These are phyloP conservation scores for Labeo rohita DNA, from an alignment of 2,113 vertebrate species.

Conservation along the genomic window DNA sequence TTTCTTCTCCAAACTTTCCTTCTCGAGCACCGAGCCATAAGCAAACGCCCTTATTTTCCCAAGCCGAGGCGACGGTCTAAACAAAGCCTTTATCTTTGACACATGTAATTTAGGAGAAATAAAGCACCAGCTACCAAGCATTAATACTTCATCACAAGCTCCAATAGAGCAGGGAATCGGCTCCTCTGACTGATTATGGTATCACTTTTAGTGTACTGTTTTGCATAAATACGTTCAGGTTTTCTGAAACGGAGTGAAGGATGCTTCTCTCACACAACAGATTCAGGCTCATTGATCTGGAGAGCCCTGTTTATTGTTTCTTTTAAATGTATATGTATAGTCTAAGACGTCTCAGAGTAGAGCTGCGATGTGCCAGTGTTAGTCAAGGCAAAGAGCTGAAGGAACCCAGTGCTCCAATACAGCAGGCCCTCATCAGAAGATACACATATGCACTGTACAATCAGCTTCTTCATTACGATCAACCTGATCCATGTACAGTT, in stretches of 20 bases:
- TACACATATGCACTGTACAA: background rate
- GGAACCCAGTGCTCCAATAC: background rate
- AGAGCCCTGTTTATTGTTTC: slow-evolving; percentile 56
- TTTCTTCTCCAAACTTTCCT: slow-evolving; percentile 41
- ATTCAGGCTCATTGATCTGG: background rate
- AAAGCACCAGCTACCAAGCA: slow-evolving; percentile 70
- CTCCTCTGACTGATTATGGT: slow-evolving; percentile 78
- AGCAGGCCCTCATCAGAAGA: background rate
- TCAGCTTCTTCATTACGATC: background rate
- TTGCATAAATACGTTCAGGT: slow-evolving; percentile 73
- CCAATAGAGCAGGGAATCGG: slow-evolving; percentile 78
- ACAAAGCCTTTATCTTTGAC: slow-evolving; percentile 73
- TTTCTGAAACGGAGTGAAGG: slow-evolving; percentile 38
- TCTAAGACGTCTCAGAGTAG: too few relatives aligned
- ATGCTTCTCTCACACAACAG: slow-evolving; percentile 25
- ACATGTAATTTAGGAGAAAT: slow-evolving; percentile 78
- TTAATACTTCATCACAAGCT: slow-evolving; percentile 81
- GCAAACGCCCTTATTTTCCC: slow-evolving; percentile 33
- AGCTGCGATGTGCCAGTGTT: too few relatives aligned
- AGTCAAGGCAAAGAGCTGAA: background rate
- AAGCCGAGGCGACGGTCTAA: slow-evolving; percentile 41
- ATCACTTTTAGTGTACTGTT: slow-evolving; percentile 76
- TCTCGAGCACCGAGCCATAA: background rate
- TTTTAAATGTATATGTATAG: slow-evolving; percentile 38
- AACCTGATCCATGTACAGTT: background rate